A percentile compares a stretch with the other conserved stretches of the same genome.
These are phyloP conservation scores for Calyptommatus sinebrachiatus DNA, from an alignment of 2,113 vertebrate species.

Conservation along the genomic window DNA sequence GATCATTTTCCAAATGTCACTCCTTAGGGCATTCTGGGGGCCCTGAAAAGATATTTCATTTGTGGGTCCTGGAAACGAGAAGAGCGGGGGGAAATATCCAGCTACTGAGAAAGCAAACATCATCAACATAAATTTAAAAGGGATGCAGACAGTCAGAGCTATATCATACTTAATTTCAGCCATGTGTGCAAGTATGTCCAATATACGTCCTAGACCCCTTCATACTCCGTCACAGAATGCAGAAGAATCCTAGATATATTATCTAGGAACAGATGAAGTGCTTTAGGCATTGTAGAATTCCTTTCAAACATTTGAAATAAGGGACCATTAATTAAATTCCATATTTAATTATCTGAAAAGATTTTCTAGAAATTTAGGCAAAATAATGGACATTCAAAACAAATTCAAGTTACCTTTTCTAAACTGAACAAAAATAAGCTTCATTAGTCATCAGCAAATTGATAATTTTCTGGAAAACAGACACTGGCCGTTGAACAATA, in stretches of 20 bases:
- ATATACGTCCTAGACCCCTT: background rate
- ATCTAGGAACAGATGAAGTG: background rate
- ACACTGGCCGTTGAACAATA: too few relatives aligned
- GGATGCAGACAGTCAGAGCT: constrained; percentile 44
- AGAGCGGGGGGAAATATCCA: constrained; percentile 61
- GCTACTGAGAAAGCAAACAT: constrained; percentile 47
- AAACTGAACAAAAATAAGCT: background rate
- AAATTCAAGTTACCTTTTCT: background rate
- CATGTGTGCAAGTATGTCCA: background rate
- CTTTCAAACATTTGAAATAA: background rate
- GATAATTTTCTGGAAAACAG: too few relatives aligned
- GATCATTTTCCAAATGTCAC: constrained; percentile 56
- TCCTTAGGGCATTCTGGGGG: constrained; percentile 63
- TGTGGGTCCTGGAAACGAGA: constrained; percentile 51
- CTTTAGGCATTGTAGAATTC: background rate
- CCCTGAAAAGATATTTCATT: constrained; percentile 57
- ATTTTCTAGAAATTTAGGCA: background rate
- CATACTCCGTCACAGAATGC: background rate
- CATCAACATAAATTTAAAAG: constrained; percentile 50
- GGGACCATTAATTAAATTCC: background rate
- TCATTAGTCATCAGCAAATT: background rate
- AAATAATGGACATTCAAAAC: background rate
- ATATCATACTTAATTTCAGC: background rate
- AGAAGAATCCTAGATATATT: background rate
- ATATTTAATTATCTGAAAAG: background rate